A percentile compares a stretch with the other conserved stretches of the same genome.
phyloP scores from a whole-genome alignment of 2,888 invertebrate species.

The Lepidonotus clava region DNA sequence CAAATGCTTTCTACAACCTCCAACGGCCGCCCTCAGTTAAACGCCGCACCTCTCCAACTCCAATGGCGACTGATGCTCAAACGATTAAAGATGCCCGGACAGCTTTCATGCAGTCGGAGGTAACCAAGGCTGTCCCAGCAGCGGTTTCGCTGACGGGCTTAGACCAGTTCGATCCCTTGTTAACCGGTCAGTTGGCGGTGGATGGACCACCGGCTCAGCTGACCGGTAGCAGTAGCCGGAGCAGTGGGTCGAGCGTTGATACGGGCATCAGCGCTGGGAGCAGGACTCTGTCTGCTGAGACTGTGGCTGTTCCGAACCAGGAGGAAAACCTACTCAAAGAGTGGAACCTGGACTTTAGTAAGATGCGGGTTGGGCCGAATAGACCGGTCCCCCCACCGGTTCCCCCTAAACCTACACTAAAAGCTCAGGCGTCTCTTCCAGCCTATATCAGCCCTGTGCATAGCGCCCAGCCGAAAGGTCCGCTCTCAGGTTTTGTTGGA shows the following conservation, averaged over 20 bases:
- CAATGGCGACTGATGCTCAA: conserved; percentile 60
- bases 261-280: neutral
- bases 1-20: conserved; percentile 57
- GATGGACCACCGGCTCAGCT: conserved; percentile 51
- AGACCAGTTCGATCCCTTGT: conserved; percentile 65
- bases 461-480: neutral
- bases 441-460: neutral
- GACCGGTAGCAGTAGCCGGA: neutral
- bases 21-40: conserved; percentile 41
- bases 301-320: neutral
- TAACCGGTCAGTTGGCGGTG: conserved; percentile 63
- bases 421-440: neutral
- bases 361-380: conserved; percentile 27
- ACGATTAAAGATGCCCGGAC: conserved; percentile 61
- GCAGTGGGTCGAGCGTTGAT: conserved; percentile 11
- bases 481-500: neutral
- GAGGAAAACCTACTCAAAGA: conserved; percentile 65
- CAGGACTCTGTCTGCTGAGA: neutral
- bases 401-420: conserved; percentile 39
- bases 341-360: conserved; percentile 64
- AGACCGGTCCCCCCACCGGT: conserved; percentile 30
- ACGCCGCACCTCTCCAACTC: conserved; percentile 33
- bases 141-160: conserved; percentile 37
- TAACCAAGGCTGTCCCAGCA: neutral
- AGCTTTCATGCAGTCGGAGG: conserved; percentile 62